Percentiles rank a stretch among this genome's conserved stretches.
phyloP scores from a whole-genome alignment of 2,113 vertebrate species.

The Rallus limicola region DNA sequence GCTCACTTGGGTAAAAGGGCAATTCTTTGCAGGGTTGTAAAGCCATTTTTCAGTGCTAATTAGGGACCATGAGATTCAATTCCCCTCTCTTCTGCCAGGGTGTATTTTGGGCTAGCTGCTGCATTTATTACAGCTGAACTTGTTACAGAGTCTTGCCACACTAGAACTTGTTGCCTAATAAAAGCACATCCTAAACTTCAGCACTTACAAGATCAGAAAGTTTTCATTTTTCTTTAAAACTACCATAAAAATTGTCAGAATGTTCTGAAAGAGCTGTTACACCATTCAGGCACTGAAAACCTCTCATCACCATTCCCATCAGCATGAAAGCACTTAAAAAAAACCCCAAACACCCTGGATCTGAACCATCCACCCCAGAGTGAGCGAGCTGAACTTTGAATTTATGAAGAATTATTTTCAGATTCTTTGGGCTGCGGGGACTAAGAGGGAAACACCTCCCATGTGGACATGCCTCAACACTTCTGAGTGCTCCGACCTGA shows the following conservation, averaged over 20 bases:
- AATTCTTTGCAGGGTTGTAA: not conserved
- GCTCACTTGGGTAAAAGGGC: not conserved
- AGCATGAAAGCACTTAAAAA: not conserved
- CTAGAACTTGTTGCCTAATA: not conserved
- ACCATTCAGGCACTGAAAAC: not conserved
- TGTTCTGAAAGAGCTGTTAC: not conserved
- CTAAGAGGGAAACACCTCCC: not conserved
- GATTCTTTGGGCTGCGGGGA: not conserved
- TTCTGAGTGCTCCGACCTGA: not conserved
- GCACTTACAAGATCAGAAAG: not conserved
- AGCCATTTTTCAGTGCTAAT: not conserved
- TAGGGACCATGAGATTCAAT: not conserved
- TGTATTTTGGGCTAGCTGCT: not conserved
- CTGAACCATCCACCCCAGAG: not conserved
- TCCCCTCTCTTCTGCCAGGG: not conserved
- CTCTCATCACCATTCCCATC: conserved; percentile 39
- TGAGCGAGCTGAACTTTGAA: not conserved
- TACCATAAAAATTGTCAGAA: not conserved
- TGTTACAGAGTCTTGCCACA: not conserved
- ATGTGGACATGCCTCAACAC: conserved; percentile 14
- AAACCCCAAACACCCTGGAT: not conserved
- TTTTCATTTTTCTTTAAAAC: not conserved
- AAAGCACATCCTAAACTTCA: not conserved
- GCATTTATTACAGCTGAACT: not conserved
- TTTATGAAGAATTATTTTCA: not conserved